Evolutionary conservation across 2,113 vertebrate genomes (phyloP).

Genomic region (Grantiella picta): DNA sequence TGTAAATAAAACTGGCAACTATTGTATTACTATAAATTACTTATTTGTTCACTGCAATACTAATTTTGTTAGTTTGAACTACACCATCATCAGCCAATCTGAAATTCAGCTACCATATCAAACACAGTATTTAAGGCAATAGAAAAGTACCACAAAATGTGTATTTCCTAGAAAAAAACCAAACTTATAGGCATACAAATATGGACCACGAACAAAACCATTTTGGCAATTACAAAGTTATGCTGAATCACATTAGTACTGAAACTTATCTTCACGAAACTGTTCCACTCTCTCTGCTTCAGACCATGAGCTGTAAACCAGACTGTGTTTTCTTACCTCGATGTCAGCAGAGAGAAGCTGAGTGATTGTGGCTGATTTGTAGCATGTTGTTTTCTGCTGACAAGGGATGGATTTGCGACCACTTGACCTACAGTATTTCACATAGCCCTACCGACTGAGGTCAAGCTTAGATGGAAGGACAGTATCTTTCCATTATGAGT

Average conservation of each 20-base stretch:
- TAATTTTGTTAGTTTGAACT: neutral
- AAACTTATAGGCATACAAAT: neutral
- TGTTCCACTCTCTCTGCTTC: neutral
- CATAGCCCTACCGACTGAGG: neutral
- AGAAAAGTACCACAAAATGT: neutral
- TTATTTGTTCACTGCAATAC: neutral
- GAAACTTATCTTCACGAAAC: neutral
- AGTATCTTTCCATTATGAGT: neutral
- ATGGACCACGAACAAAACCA: neutral
- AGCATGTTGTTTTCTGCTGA: neutral
- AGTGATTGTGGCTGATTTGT: neutral
- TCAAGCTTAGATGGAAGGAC: neutral
- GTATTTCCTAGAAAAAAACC: neutral
- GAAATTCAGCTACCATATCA: neutral
- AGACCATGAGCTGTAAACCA: neutral
- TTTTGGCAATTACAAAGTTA: neutral
- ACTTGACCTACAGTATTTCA: neutral
- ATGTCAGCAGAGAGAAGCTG: neutral
- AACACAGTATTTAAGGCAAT: neutral
- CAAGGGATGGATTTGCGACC: neutral
- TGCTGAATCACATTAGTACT: neutral
- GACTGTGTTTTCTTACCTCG: neutral
- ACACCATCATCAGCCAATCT: neutral
- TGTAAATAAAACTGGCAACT: neutral
- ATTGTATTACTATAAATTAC: neutral